phyloP scores from a whole-genome alignment of 2,113 vertebrate species.

The Hemiprocne comata region DNA sequence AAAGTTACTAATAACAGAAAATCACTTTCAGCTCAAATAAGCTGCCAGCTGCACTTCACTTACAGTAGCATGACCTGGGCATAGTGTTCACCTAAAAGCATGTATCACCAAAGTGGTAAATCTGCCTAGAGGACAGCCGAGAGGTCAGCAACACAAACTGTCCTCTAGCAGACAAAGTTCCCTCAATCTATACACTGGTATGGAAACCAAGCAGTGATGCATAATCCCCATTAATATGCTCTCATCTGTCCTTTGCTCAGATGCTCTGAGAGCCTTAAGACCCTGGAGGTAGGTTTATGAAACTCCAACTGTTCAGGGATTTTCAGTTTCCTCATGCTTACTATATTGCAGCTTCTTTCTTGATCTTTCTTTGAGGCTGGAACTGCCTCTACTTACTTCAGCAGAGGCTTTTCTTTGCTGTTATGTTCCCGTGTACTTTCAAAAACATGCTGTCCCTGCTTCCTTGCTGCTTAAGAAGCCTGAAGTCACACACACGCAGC shows the following conservation, averaged over 20 bases:
- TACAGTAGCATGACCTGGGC: background rate
- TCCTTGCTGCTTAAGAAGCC: background rate
- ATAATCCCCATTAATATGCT: background rate
- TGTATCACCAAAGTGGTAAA: background rate
- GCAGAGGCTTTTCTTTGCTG: background rate
- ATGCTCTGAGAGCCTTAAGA: background rate
- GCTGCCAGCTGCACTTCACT: background rate
- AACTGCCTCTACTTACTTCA: background rate
- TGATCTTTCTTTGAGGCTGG: background rate
- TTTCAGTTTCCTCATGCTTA: background rate
- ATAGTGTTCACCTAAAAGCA: background rate
- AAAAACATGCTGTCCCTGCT: fast-evolving
- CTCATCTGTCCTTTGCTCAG: background rate
- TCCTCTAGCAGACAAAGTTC: background rate
- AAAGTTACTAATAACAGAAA: background rate
- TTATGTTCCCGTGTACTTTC: background rate
- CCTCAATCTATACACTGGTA: background rate
- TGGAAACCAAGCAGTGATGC: background rate
- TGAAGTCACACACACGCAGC: background rate
- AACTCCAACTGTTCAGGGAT: background rate
- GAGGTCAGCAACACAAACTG: background rate
- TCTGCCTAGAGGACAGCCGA: background rate
- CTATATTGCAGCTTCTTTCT: background rate
- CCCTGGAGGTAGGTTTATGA: fast-evolving
- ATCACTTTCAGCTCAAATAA: background rate